A percentile compares a stretch with the other conserved stretches of the same genome.
Conservation (phyloP, 1,140 invertebrate genomes). For the Ostrea denselamellosa region DNA sequence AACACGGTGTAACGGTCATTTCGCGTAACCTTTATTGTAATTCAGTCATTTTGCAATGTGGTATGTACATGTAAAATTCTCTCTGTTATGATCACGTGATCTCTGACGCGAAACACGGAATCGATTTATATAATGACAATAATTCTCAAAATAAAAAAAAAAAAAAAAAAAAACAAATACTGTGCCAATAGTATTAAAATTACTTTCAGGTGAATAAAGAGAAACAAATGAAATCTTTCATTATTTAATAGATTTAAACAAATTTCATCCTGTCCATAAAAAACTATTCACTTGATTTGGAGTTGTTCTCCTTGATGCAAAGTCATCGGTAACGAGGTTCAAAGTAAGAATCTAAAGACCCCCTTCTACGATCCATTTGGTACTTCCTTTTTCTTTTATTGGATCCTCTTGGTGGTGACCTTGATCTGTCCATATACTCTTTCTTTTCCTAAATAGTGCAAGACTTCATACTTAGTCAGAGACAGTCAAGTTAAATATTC, state of each 20-base stretch:
- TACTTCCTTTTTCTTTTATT: not conserved
- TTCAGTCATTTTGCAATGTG: not conserved
- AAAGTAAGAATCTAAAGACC: not conserved
- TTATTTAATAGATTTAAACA: too few relatives aligned
- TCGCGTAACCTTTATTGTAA: slow-evolving; percentile 1
- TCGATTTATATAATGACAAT: not conserved
- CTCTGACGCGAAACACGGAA: not conserved
- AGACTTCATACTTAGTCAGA: too few relatives aligned
- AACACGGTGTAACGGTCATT: not conserved
- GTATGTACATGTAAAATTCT: not conserved
- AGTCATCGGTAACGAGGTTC: not conserved
- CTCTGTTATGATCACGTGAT: slow-evolving; percentile 23
- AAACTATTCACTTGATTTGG: not conserved
- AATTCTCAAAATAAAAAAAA: too few relatives aligned
- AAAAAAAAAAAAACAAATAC: too few relatives aligned
- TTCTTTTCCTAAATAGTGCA: slow-evolving; percentile 17
- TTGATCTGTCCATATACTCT: slow-evolving; percentile 24
- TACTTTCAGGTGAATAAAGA: too few relatives aligned
- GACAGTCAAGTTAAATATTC: too few relatives aligned
- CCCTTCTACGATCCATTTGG: not conserved
- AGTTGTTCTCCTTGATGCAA: slow-evolving; percentile 6
- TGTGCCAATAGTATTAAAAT: too few relatives aligned
- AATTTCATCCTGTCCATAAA: too few relatives aligned
- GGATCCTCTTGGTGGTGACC: not conserved
- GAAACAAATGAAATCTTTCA: too few relatives aligned